Conservation (phyloP, 2,797 vertebrate genomes). For the Loris lydekkerianus region DNA sequence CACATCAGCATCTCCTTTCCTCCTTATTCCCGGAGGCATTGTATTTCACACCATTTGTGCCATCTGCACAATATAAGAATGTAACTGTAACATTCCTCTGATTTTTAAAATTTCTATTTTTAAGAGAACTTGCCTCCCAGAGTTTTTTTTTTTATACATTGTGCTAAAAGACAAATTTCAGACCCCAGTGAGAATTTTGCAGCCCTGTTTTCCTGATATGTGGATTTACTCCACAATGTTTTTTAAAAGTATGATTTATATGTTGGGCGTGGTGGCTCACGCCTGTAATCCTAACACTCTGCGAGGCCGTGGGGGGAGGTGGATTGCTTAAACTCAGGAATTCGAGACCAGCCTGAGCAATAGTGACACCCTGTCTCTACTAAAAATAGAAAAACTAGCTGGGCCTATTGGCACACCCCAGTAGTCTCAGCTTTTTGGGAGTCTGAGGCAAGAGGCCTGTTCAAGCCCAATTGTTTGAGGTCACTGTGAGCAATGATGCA, state of each 20-base stretch:
- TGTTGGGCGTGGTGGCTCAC: too few relatives aligned
- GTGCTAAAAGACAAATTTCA: background rate
- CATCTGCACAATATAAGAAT: background rate
- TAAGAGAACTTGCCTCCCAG: background rate
- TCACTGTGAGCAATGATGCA: too few relatives aligned
- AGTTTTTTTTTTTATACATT: background rate
- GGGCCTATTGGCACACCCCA: too few relatives aligned
- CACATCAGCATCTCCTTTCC: background rate
- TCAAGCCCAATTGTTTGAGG: too few relatives aligned
- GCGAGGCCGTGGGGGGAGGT: too few relatives aligned
- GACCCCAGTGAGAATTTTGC: background rate
- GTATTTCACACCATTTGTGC: background rate
- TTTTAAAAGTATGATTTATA: background rate
- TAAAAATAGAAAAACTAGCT: too few relatives aligned
- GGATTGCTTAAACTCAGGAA: too few relatives aligned
- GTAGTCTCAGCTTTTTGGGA: too few relatives aligned
- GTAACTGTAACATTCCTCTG: background rate
- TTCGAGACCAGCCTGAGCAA: too few relatives aligned
- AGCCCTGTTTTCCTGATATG: background rate
- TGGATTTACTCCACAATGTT: background rate
- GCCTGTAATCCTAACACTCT: too few relatives aligned
- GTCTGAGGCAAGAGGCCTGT: too few relatives aligned
- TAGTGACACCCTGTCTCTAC: too few relatives aligned
- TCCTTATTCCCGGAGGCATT: background rate
- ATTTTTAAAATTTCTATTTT: constrained; percentile 14